Percentiles rank a stretch among this genome's conserved stretches.
phyloP scores from a whole-genome alignment of 1,140 invertebrate species.

The Scaptomyza montana region DNA sequence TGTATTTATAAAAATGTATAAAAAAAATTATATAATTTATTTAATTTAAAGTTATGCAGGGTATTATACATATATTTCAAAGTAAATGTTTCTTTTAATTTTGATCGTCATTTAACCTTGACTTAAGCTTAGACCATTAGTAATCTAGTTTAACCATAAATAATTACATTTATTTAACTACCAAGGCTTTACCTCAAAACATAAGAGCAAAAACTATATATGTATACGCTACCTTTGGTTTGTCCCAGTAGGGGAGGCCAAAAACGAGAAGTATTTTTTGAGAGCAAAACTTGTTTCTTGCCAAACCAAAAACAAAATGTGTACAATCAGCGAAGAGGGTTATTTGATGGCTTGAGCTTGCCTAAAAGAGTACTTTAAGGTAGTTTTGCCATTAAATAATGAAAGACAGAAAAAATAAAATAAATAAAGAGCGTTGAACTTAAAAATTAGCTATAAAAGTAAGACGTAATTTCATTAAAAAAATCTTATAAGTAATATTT shows the following conservation, averaged over 20 bases:
- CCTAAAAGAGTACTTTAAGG: slow-evolving; percentile 16
- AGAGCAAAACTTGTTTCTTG: slow-evolving; percentile 23
- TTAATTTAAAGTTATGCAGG: slow-evolving; percentile 1
- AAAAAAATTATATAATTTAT: too few species aligned
- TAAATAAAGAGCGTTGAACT: slow-evolving; percentile 59
- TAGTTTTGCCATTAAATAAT: slow-evolving; percentile 6
- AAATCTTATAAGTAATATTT: too few species aligned
- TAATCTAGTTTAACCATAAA: slow-evolving; percentile 13
- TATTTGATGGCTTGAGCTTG: slow-evolving; percentile 29
- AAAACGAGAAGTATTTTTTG: slow-evolving; percentile 24
- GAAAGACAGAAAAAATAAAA: slow-evolving; percentile 24
- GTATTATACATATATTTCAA: slow-evolving; percentile 5
- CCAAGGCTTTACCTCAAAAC: slow-evolving; percentile 53
- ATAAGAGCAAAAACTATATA: slow-evolving; percentile 8
- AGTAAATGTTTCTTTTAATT: background rate
- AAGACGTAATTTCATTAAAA: background rate
- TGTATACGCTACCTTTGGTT: background rate
- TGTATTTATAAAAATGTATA: too few species aligned
- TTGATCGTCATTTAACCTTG: slow-evolving; percentile 68
- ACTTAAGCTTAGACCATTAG: slow-evolving; percentile 22
- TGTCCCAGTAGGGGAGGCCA: slow-evolving; percentile 23
- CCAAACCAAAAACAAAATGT: slow-evolving; percentile 14
- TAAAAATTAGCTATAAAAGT: background rate
- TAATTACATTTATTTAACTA: slow-evolving; percentile 48
- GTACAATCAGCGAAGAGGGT: slow-evolving; percentile 6